Conservation (phyloP, 1,140 invertebrate genomes). For the Pararge aegeria region DNA sequence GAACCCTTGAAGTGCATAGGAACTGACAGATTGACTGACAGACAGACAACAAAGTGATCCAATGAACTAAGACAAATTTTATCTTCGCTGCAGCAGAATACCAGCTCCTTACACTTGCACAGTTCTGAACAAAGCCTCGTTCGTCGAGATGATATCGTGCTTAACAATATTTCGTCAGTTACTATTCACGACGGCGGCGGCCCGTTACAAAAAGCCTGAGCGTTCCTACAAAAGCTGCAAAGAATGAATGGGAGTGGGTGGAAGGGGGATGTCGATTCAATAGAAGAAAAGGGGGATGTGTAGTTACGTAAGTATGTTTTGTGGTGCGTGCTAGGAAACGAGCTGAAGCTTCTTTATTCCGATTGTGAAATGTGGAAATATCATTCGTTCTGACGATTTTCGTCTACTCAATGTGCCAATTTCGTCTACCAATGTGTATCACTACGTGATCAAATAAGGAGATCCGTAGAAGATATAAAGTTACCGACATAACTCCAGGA, state of each 20-base stretch:
- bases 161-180: slow-evolving; percentile 74
- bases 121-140: slow-evolving; percentile 36
- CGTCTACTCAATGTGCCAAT: no score
- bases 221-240: slow-evolving; percentile 70
- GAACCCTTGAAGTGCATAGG: no score
- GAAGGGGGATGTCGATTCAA: slow-evolving; percentile 62
- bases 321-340: slow-evolving; percentile 53
- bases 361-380: slow-evolving; percentile 17
- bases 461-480: no score
- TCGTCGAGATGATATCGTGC: slow-evolving; percentile 52
- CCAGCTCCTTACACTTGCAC: slow-evolving; percentile 23
- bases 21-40: no score
- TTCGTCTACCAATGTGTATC: no score
- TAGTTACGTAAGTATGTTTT: slow-evolving; percentile 74
- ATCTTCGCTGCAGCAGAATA: slow-evolving; percentile 10
- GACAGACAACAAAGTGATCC: no score
- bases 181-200: slow-evolving; percentile 59
- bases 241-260: slow-evolving; percentile 71
- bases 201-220: slow-evolving; percentile 70
- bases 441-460: no score
- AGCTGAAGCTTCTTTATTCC: slow-evolving; percentile 22
- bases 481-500: no score
- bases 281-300: slow-evolving; percentile 70
- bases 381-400: no score
- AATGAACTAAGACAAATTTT: slow-evolving; percentile 1